Evolutionary conservation across 1,140 invertebrate species (phyloP), one percentile per base, ranked within the genome.

Genomic region (Dendroctonus ponderosae): DNA sequence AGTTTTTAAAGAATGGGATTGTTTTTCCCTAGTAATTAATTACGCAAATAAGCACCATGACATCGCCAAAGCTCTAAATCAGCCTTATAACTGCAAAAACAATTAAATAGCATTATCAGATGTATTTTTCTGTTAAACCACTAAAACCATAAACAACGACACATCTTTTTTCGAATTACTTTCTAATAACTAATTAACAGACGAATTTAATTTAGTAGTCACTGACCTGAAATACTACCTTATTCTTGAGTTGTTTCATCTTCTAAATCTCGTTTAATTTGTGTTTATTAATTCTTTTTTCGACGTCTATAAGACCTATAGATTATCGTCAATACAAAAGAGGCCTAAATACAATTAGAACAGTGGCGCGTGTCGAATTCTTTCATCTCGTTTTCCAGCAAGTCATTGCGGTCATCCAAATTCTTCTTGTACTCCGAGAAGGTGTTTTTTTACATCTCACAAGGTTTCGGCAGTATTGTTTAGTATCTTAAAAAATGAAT

Each of bases 391-490:
- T 58, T 57, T 26, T 65, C 44, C 46, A 6, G 63, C 63, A 65
- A 65, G 63, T 65, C 63, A 65, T 65, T 57, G 63, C 39, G 54
- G 63, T 65, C 54, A 65, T 65, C 63, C 41, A 58, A 57, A 65
- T 58, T 65, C 54, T 52, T 52, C 11, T 59, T 43, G 12, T 46
- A 56, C 26, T 59, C 56, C 3, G 7, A 38, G 56, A 37, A 39
- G 7, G 53, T 41, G 26, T 56, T 56, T 41, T n/a, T 56, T 52
- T 52, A n/a, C 9, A 4, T 46, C 50, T 11, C 26, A 56, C 26
- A 11, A 11, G 14, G 6, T 37, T 56, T 56, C 39, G 7, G 50
- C 15, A 52, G 50, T 56, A 38, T 39, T 56, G 53, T 56, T 56
- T n/a, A 56, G 53, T 56, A 7, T 56, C 15, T 39, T 8, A n/a